Conservation (phyloP, 2,113 vertebrate species). For the Electrona antarctica region DNA sequence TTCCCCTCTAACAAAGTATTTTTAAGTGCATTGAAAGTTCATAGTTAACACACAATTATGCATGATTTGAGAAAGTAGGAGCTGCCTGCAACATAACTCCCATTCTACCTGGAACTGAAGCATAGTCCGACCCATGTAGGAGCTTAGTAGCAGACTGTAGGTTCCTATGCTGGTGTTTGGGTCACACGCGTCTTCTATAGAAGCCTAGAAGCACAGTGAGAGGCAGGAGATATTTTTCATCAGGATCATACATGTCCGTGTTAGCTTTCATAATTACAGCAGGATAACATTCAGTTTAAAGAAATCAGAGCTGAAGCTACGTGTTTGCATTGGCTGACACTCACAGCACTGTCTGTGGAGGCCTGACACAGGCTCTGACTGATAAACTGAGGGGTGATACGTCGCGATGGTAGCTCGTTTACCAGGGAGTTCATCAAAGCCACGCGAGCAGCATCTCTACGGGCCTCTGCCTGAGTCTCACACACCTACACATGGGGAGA, state of each 20-base stretch:
- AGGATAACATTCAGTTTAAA: background rate
- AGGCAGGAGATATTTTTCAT: conserved; percentile 1
- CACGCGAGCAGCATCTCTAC: conserved; percentile 88
- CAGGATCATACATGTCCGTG: conserved; percentile 4
- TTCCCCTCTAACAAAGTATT: background rate
- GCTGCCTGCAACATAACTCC: background rate
- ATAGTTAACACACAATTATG: background rate
- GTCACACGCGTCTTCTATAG: conserved; percentile 82
- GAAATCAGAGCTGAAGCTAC: background rate
- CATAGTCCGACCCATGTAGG: conserved; percentile 88
- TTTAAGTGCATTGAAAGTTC: conserved; percentile 9
- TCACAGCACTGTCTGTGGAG: conserved; percentile 82
- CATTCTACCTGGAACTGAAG: conserved; percentile 89
- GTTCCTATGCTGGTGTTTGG: conserved; percentile 88
- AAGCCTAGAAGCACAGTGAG: conserved; percentile 74
- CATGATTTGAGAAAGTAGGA: conserved; percentile 29
- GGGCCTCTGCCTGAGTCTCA: conserved; percentile 87
- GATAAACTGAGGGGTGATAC: conserved; percentile 87
- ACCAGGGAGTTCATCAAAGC: conserved; percentile 92
- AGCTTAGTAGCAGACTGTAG: conserved; percentile 86
- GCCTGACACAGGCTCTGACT: conserved; percentile 85
- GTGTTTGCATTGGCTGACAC: conserved; percentile 42
- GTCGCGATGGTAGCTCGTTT: conserved; percentile 87
- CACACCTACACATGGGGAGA: conserved; percentile 76
- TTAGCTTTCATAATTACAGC: conserved; percentile 11